Evolutionary conservation across 1,140 invertebrate genomes (phyloP).

Genomic region (Mylabris phalerata): DNA sequence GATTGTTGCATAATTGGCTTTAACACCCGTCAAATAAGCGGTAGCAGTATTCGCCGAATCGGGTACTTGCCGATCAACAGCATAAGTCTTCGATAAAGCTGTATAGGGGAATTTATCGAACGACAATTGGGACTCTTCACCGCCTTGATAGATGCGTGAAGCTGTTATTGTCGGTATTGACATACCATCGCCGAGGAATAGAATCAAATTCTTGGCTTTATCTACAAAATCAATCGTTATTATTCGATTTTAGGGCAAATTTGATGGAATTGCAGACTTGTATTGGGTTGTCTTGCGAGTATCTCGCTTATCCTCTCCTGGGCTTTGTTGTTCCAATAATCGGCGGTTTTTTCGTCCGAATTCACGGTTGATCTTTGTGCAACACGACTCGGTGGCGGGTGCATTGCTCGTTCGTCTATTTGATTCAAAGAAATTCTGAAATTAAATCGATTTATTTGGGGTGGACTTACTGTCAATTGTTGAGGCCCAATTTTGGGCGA

Average conservation of each 20-base stretch:
- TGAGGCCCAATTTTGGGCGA: background rate
- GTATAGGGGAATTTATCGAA: constrained; percentile 73
- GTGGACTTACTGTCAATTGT: background rate
- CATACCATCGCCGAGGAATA: constrained; percentile 82
- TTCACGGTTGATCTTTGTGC: background rate
- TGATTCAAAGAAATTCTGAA: background rate
- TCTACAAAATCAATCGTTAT: constrained; percentile 17
- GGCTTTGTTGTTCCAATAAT: background rate
- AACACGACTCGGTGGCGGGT: background rate
- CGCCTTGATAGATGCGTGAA: constrained; percentile 60
- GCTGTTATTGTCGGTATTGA: constrained; percentile 67
- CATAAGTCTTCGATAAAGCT: constrained; percentile 77
- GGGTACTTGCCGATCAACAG: constrained; percentile 69
- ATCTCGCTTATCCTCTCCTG: background rate
- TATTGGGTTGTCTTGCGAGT: background rate
- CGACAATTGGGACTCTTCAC: constrained; percentile 60
- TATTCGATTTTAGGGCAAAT: background rate
- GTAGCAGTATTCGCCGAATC: constrained; percentile 65
- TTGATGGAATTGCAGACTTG: background rate
- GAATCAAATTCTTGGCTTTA: constrained; percentile 63
- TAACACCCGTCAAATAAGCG: constrained; percentile 77
- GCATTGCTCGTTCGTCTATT: background rate
- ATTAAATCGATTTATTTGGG: background rate
- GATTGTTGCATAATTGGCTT: constrained; percentile 71
- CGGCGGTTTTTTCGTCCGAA: background rate